phyloP scores from a whole-genome alignment of 2,888 invertebrate species.

The Argynnis bischoffii region DNA sequence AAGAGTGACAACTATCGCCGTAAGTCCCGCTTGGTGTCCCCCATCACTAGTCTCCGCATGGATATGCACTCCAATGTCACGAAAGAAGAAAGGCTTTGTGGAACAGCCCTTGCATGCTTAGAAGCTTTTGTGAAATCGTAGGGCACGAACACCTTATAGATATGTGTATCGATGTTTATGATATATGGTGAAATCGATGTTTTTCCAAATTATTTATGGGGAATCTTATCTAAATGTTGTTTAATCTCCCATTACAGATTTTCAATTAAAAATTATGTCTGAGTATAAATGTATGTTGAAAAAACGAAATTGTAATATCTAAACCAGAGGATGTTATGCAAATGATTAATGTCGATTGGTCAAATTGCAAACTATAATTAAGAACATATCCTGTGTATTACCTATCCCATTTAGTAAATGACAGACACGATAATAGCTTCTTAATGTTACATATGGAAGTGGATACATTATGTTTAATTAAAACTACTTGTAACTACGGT shows the following conservation, averaged over 20 bases:
- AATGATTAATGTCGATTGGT: slow-evolving; percentile 22
- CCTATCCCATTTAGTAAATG: slow-evolving; percentile 8
- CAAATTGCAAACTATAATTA: slow-evolving; percentile 21
- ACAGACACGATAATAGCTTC: slow-evolving; percentile 16
- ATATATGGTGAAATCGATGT: slow-evolving; percentile 30
- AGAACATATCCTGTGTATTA: slow-evolving; percentile 20
- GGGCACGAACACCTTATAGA: slow-evolving; percentile 72
- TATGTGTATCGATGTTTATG: slow-evolving; percentile 62
- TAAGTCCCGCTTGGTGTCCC: slow-evolving; percentile 75
- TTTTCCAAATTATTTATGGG: slow-evolving; percentile 11
- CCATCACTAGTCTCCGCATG: slow-evolving; percentile 76
- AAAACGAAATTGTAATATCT: not conserved
- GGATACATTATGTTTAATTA: slow-evolving; percentile 15
- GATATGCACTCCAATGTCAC: slow-evolving; percentile 66
- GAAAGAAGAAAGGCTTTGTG: slow-evolving; percentile 67
- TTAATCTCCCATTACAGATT: not conserved
- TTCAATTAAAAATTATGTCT: not conserved
- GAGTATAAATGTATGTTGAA: slow-evolving; percentile 7
- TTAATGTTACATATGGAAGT: slow-evolving; percentile 20
- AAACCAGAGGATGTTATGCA: not conserved
- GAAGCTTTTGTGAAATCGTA: slow-evolving; percentile 73
- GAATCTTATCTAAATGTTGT: not conserved
- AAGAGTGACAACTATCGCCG: slow-evolving; percentile 75
- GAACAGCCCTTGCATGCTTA: slow-evolving; percentile 79
- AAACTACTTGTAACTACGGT: not conserved